Percentiles rank a stretch among this genome's conserved stretches.
Conservation (phyloP, 2,888 invertebrate genomes). For the Anticlea derivata region DNA sequence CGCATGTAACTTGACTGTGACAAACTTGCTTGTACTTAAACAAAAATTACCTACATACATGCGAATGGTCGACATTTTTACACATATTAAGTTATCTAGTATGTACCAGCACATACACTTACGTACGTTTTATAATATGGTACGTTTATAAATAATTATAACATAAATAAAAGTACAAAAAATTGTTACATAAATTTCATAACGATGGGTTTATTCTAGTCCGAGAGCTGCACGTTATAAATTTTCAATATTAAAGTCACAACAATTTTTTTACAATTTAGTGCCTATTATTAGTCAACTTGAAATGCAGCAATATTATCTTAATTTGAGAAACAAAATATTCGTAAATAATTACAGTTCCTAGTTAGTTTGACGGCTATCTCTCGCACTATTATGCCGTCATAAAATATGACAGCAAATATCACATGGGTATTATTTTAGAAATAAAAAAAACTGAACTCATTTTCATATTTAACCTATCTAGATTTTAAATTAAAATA, state of each 20-base stretch:
- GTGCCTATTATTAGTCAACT: slow-evolving; percentile 11
- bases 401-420: slow-evolving; percentile 24
- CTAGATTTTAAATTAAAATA: slow-evolving; percentile 1
- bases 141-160: slow-evolving; percentile 9
- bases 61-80: not conserved
- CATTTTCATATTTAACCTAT: slow-evolving; percentile 1
- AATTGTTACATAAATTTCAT: slow-evolving; percentile 18
- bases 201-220: slow-evolving; percentile 30
- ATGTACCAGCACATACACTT: slow-evolving; percentile 7
- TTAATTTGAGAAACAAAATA: not conserved
- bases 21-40: not conserved
- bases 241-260: slow-evolving; percentile 16
- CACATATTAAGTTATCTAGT: slow-evolving; percentile 3
- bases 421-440: slow-evolving; percentile 22
- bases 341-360: not conserved
- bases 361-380: slow-evolving; percentile 1
- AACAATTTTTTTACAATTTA: slow-evolving; percentile 19
- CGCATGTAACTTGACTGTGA: no score
- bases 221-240: slow-evolving; percentile 15
- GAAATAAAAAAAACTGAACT: slow-evolving; percentile 1
- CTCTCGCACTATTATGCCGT: slow-evolving; percentile 22
- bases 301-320: slow-evolving; percentile 9
- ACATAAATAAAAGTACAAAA: slow-evolving; percentile 25
- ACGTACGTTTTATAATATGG: no score
- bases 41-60: not conserved